Conservation (phyloP, 2,888 invertebrate species). For the Hydrotaea cyrtoneurina region DNA sequence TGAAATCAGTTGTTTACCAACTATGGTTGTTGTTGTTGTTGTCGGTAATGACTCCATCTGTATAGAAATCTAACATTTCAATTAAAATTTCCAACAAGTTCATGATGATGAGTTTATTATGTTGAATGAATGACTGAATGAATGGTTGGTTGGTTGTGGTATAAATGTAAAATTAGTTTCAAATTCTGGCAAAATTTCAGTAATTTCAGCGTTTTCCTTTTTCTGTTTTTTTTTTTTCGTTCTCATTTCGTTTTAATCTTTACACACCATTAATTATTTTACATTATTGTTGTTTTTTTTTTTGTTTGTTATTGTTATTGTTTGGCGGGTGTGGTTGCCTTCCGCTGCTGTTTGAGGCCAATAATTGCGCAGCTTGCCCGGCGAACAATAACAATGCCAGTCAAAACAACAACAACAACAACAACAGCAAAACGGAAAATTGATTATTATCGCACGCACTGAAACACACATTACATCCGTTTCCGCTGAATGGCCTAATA, state of each 20-base stretch:
- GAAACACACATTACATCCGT: constrained; percentile 26
- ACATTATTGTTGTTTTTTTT: constrained; percentile 16
- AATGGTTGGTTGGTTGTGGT: too few relatives aligned
- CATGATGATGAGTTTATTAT: constrained; percentile 21
- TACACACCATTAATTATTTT: constrained; percentile 54
- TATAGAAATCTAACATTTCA: constrained; percentile 2
- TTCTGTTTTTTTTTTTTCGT: constrained; percentile 12
- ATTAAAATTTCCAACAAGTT: background rate
- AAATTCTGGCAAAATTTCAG: constrained; percentile 1
- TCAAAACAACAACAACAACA: too few relatives aligned
- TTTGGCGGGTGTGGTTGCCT: background rate
- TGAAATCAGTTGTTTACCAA: background rate
- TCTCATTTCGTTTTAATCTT: too few relatives aligned
- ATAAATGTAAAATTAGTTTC: constrained; percentile 4
- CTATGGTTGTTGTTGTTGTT: too few relatives aligned
- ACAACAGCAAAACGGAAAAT: constrained; percentile 25
- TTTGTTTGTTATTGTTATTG: background rate
- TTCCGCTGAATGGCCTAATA: constrained; percentile 40
- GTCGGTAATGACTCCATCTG: background rate
- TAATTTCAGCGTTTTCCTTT: background rate
- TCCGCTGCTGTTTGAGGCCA: background rate
- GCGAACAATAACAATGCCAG: too few relatives aligned
- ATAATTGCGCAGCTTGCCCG: constrained; percentile 23
- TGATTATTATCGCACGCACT: constrained; percentile 34
- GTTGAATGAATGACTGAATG: too few relatives aligned